Evolutionary conservation across 2,888 invertebrate species (phyloP).

Genomic region (Teleiodes luculella): DNA sequence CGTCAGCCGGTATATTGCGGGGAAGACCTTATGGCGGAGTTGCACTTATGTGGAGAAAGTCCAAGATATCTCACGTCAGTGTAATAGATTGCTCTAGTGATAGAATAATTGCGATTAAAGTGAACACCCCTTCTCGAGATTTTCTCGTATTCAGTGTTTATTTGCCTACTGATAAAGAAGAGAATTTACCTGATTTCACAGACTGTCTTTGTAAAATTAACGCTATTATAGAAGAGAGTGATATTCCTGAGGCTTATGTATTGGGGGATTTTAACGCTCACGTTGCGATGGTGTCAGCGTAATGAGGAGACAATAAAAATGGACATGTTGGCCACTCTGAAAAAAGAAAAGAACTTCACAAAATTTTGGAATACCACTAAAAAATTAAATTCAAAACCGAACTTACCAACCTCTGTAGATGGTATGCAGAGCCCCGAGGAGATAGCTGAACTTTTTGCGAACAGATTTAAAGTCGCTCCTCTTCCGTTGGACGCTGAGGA

Average conservation of each 20-base stretch:
- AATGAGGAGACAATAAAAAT: not conserved
- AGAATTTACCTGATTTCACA: conserved; percentile 19
- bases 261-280: conserved; percentile 6
- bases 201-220: not conserved
- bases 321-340: not conserved
- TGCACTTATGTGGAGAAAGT: conserved; percentile 17
- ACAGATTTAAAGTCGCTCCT: not conserved
- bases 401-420: not conserved
- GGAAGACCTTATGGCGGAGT: conserved; percentile 18
- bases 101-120: not conserved
- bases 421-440: not conserved
- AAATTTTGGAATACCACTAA: not conserved
- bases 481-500: not conserved
- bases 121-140: not conserved
- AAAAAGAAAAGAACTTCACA: not conserved
- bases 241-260: not conserved
- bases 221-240: not conserved
- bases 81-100: conserved; percentile 14
- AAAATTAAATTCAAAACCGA: not conserved
- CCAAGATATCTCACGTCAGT: conserved; percentile 1
- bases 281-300: not conserved
- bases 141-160: conserved; percentile 19
- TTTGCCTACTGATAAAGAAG: conserved; percentile 17
- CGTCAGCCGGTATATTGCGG: conserved; percentile 11
- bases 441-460: conserved; percentile 2